Conservation (phyloP, 1,140 invertebrate species). For the Schlechtendalia chinensis region DNA sequence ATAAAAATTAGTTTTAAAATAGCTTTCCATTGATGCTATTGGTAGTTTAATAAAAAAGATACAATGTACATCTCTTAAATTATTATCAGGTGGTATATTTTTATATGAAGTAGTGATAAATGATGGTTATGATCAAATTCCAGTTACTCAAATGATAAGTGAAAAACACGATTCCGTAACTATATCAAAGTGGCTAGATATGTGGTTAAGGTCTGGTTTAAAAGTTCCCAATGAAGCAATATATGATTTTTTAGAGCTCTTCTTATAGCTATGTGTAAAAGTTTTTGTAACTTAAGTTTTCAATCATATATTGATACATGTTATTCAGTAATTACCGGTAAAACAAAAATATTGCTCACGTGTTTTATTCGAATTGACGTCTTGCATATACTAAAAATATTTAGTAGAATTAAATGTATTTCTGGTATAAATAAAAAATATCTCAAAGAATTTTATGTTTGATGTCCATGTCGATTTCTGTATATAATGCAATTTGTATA, state of each 20-base stretch:
- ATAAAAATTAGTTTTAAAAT: no score
- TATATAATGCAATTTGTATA: no score
- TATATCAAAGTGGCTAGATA: background rate
- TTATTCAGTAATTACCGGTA: background rate
- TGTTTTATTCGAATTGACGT: constrained; percentile 1
- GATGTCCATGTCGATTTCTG: no score
- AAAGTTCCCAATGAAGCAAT: background rate
- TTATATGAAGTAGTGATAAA: background rate
- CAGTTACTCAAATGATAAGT: background rate
- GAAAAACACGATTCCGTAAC: background rate
- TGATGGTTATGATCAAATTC: background rate
- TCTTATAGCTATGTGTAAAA: background rate
- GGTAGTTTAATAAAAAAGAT: no score
- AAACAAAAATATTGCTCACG: background rate
- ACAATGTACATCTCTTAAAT: background rate
- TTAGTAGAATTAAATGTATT: background rate
- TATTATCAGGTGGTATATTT: background rate
- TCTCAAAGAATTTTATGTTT: no score
- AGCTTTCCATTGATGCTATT: no score
- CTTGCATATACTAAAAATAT: background rate
- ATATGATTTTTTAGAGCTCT: background rate
- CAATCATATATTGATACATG: background rate
- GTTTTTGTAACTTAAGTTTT: background rate
- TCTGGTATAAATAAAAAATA: no score
- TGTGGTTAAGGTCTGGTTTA: background rate